These are phyloP conservation scores for Psettodes erumei DNA, from an alignment of 2,113 vertebrate genomes.

Conservation along the genomic window DNA sequence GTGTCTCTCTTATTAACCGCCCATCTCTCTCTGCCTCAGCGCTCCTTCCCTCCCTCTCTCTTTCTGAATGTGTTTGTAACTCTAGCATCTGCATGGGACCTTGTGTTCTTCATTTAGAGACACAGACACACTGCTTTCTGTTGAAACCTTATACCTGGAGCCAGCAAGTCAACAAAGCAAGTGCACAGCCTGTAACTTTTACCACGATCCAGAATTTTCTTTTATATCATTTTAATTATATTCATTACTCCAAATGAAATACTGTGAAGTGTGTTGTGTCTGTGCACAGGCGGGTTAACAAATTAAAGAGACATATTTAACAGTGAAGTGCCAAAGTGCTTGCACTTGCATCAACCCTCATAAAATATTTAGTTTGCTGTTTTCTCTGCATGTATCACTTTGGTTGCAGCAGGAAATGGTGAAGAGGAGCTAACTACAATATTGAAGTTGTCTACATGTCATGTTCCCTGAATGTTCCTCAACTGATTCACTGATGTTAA, in stretches of 20 bases:
- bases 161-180: conserved; percentile 24
- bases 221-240: conserved; percentile 40
- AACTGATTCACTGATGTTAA: not conserved
- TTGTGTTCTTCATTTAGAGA: conserved; percentile 66
- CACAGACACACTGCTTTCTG: conserved; percentile 2
- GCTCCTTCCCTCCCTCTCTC: not conserved
- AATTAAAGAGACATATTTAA: conserved; percentile 23
- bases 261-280: conserved; percentile 10
- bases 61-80: conserved; percentile 14
- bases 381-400: not conserved
- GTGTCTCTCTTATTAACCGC: conserved; percentile 14
- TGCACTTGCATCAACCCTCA: conserved; percentile 36
- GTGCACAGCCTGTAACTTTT: conserved; percentile 32
- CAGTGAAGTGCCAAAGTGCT: conserved; percentile 14
- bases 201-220: conserved; percentile 15
- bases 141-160: conserved; percentile 41
- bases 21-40: not conserved
- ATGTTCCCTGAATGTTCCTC: not conserved
- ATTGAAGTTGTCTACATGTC: not conserved
- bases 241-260: conserved; percentile 28
- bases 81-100: conserved; percentile 31
- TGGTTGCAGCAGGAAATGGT: conserved; percentile 1
- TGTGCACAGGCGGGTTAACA: conserved; percentile 21
- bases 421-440: not conserved
- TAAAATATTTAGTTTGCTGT: conserved; percentile 15